phyloP scores from a whole-genome alignment of 2,888 invertebrate species.

The Yponomeuta malinellus region DNA sequence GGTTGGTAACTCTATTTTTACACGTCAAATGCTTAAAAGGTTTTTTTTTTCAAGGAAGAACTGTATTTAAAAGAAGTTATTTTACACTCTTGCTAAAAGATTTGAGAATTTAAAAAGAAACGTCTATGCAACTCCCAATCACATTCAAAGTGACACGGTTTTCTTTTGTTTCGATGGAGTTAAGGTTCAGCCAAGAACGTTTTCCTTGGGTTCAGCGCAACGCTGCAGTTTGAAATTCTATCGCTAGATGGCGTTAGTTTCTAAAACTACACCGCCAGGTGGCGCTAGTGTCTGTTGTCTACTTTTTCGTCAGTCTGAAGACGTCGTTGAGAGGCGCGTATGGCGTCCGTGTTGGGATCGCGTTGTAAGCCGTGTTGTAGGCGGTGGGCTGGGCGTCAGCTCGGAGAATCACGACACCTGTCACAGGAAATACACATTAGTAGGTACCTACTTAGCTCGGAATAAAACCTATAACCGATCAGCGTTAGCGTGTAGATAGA shows the following conservation, averaged over 20 bases:
- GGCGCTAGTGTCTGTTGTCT: constrained; percentile 26
- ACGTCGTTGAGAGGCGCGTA: constrained; percentile 69
- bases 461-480: neutral
- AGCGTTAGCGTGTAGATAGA: neutral
- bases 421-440: constrained; percentile 20
- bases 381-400: constrained; percentile 82
- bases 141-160: neutral
- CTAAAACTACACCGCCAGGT: constrained; percentile 25
- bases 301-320: constrained; percentile 58
- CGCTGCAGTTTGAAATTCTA: constrained; percentile 51
- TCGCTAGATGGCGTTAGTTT: constrained; percentile 22
- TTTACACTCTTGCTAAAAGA: neutral
- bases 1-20: constrained; percentile 47
- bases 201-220: neutral
- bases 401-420: constrained; percentile 87
- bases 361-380: constrained; percentile 64
- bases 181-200: neutral
- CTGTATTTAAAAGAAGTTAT: neutral
- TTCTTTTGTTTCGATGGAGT: neutral
- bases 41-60: constrained; percentile 15
- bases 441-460: neutral
- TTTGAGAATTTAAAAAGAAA: too few relatives aligned
- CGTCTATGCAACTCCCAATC: neutral
- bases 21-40: constrained; percentile 32
- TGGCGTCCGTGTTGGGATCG: constrained; percentile 63